Evolutionary conservation across 2,888 invertebrate species (phyloP), one percentile per base, ranked within the genome.

Genomic region (Harpagoxenus sublaevis): DNA sequence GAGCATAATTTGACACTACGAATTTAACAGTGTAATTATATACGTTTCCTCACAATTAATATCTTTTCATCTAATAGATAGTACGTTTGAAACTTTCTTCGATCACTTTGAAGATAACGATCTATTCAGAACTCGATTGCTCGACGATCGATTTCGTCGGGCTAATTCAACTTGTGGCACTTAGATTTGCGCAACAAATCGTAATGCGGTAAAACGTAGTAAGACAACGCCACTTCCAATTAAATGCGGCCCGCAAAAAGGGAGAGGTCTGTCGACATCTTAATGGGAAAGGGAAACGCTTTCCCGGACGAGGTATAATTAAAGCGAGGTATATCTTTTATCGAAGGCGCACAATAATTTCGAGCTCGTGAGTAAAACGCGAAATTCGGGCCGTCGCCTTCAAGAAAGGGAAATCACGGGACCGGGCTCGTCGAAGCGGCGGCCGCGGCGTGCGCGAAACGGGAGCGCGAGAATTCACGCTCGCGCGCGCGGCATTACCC

Each of bases 391-490:
- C 10, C n/a, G 18, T 42, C 2, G 23, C 35, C 23, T 63, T 10
- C 18, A 8, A 8, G 12, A 53, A 75, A 77, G 51, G 53, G 28
- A 77, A 77, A 77, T 66, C 66, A 51, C 53, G 39, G 42, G 35
- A 53, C 12, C 18, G n/a, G 23, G 15, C 53, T 51, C 75, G 15
- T 9, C 31, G 48, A 23, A 18, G 23, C 23, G 23, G 23, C 6
- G 15, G 23, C 35, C 35, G 6, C 35, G 35, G 35, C 35, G 35
- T 6, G 5, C 35, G 35, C 31, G 35, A 35, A 62, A 15, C 12
- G 28, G 42, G 57, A 63, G 48, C 66, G 53, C 51, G 60, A 65
- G n/a, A 77, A 77, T 77, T 53, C 51, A 15, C 63, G 62, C 62
- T 74, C 74, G 35, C 45, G 39, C 45, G 39, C 74, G 45, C 48